Evolutionary conservation across 2,797 vertebrate species (phyloP), one percentile per base, ranked within the genome.

Genomic region (Danio aesculapii): DNA sequence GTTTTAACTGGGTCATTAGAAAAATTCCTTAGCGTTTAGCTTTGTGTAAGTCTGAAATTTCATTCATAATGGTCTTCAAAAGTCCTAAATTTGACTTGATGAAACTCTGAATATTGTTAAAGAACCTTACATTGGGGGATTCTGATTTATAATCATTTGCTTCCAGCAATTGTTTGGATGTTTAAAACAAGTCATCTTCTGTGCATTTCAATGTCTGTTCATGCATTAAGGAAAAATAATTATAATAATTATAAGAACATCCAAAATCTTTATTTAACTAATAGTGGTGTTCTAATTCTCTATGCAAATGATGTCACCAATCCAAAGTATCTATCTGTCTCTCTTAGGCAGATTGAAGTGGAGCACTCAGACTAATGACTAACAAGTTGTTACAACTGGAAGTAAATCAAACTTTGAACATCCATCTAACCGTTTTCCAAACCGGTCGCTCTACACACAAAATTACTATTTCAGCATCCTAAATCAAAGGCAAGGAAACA

Each of bases 341-440:
- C 57, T 69, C 21, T 70, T 53, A 30, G 30, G 46, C 58, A 63
- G 58, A 62, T 75, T 75, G 10, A 17, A 17, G 19, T 50, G 19
- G 19, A 75, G 46, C 16, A 62, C 57, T 49, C 46, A 71, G 9
- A 52, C 58, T 50, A 61, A 50, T 74, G 19, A 50, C 14, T 41
- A 62, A 39, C 30, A 46, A 50, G 21, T 30, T 62, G 14, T 75
- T 62, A 21, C 55, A 59, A 12, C 8, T 39, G 6, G 8, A 16
- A 13, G 4, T 52, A 52, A 52, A 75, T 49, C 30, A 43, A 16
- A n/a, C 5, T 14, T 39, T 16, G 43, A n/a, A 62, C 12, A 50
- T 39, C 9, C 3, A 41, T 63, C 39, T 16, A 16, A 21, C 46
- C 5, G 19, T 50, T 41, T 41, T 53, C 2, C 21, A 52, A 41